Evolutionary conservation across 2,888 invertebrate genomes (phyloP).

Genomic region (Teleiodes luculella): DNA sequence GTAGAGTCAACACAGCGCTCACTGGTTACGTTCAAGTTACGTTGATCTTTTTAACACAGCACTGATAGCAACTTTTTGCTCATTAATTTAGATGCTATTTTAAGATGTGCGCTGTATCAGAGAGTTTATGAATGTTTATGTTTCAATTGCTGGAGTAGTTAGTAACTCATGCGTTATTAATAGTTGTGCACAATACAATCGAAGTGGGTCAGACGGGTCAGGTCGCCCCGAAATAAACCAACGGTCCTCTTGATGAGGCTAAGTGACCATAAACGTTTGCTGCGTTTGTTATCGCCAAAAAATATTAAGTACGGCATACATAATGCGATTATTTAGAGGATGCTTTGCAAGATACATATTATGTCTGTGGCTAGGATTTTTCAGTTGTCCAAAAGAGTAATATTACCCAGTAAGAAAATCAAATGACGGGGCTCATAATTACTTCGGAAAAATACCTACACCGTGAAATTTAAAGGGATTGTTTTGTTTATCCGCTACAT

Average conservation of each 20-base stretch:
- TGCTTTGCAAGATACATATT: too few species aligned
- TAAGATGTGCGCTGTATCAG: not conserved
- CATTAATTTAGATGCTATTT: not conserved
- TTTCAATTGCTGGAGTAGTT: not conserved
- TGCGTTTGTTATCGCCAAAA: conserved; percentile 50
- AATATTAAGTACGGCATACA: too few species aligned
- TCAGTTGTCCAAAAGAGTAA: too few species aligned
- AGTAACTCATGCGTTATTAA: conserved; percentile 1
- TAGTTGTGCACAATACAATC: conserved; percentile 13
- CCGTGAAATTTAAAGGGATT: too few species aligned
- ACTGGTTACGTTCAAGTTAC: not conserved
- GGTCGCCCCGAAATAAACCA: conserved; percentile 55
- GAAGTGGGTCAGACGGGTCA: conserved; percentile 43
- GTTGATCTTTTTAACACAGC: not conserved
- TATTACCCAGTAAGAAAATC: too few species aligned
- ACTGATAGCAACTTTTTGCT: not conserved
- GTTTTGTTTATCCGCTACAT: too few species aligned
- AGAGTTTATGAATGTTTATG: conserved; percentile 3
- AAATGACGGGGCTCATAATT: too few species aligned
- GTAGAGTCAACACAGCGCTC: not conserved
- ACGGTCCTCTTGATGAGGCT: conserved; percentile 54
- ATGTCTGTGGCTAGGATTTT: too few species aligned
- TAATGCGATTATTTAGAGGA: too few species aligned
- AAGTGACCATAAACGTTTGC: conserved; percentile 61
- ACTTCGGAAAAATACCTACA: too few species aligned